Base-by-base conservation (phyloP, 2,888 invertebrate genomes). In the Podotricha telesiphe region DNA sequence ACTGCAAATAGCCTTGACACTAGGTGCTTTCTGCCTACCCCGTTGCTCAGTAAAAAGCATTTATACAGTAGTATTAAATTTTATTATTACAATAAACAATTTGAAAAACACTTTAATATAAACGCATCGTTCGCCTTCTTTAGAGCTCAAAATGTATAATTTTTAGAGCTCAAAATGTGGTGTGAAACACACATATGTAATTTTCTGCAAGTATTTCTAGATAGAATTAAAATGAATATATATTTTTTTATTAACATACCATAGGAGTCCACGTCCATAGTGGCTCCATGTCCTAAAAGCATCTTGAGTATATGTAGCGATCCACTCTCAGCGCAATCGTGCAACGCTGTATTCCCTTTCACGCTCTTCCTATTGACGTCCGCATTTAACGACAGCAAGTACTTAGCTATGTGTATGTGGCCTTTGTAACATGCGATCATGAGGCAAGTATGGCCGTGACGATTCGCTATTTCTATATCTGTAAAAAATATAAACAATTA, bases 341-440 rank as follows among this genome's bases (percentile, higher is more conserved):
- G 99, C 45, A 99, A 87, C n/a, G 99, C 99, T 10, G 99, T 99
- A 88, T 99, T 99, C 37, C 96, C 96, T 86, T 97, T 98, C 13
- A 97, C 96, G 81, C 97, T 97, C 89, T 98, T 98, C 73, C 98
- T 95, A 88, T 99, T 99, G 1, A 98, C 97, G 84, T 98, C 96
- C 1, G 98, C 99, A 80, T 97, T 97, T 56, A 97, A 91, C 17
- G 96, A 95, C 11, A 99, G 94, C 67, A 99, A 94, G 91, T 96
- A 99, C 82, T 96, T 96, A 65, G 98, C 98, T 83, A 99, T 98
- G 82, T 95, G 95, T 76, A 96, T 95, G 91, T 99, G 98, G 66
- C 98, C 98, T 87, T 98, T 98, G 91, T 98, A 99, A 89, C 98
- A 99, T 58, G 99, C 98, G 73, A 99, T 99, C 99, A 99, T 99